phyloP scores from a whole-genome alignment of 2,888 invertebrate species.

The Cephalotes varians region DNA sequence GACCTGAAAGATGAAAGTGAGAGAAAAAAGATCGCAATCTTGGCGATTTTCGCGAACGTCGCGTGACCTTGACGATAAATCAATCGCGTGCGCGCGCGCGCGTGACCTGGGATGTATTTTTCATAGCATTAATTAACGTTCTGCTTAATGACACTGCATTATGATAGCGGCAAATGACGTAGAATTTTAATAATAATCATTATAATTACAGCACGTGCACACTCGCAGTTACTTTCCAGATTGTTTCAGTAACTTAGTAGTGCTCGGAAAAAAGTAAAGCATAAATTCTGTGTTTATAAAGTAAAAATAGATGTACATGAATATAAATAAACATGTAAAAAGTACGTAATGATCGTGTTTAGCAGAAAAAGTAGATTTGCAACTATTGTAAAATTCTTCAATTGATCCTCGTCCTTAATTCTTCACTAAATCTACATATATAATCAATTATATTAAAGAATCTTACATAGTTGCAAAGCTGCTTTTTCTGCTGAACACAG shows the following conservation, averaged over 20 bases:
- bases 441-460: too few species aligned
- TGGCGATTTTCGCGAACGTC: not conserved
- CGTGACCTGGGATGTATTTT: not conserved
- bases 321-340: too few species aligned
- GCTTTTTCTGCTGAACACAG: too few species aligned
- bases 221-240: not conserved
- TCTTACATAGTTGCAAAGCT: too few species aligned
- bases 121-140: not conserved
- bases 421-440: too few species aligned
- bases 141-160: not conserved
- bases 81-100: not conserved
- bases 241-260: not conserved
- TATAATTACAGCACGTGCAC: not conserved
- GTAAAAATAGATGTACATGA: too few species aligned
- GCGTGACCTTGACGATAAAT: slow-evolving; percentile 10
- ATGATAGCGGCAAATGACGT: not conserved
- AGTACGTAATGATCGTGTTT: too few species aligned
- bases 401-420: too few species aligned
- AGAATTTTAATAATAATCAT: not conserved
- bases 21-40: not conserved
- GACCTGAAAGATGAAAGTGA: too few species aligned
- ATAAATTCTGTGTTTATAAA: not conserved
- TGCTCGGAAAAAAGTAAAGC: not conserved
- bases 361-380: too few species aligned
- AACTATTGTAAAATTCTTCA: too few species aligned